Evolutionary conservation across 92 coral and sea anemone genomes (phyloP), one percentile per base, ranked within the genome.

Genomic region (Siderastrea radians): DNA sequence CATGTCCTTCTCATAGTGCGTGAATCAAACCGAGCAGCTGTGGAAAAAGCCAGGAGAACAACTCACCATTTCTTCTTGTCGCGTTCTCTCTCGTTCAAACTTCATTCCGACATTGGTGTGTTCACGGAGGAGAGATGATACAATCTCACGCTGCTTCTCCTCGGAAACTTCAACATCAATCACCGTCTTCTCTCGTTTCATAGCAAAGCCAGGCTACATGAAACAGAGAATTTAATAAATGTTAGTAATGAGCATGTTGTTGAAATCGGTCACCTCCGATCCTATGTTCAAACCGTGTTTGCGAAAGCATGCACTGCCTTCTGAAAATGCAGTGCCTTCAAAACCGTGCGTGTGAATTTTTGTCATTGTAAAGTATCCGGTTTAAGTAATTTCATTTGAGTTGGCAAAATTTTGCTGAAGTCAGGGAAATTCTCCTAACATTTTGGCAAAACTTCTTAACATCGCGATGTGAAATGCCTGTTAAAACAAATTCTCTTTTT

Each of bases 111-210:
- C 91, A 81, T 95, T 95, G 44, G 99, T 97, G 85, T 92, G 99
- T 75, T 94, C 99, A 16, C 99, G 94, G 4, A 97, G 83, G 19
- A 97, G 94, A 13, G 99, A 95, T 10, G 97, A 92, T 4, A 95
- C 95, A 50, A 97, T 97, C 49, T 95, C 98, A 47, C 90, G 84
- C 86, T 97, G 94, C 57, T 97, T 97, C 68, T 97, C 99, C 70
- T 92, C 95, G 16, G 98, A 95, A 13, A 97, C 89, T 4, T 97
- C 98, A 8, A 97, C 98, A 46, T 97, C 99, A 15, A 97, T 94
- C 17, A 97, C 98, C 0, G 99, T 97, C 89, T 97, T 97, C 79
- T 97, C 99, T 49, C 99, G 96, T 68, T 94, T 97, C 99, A 97
- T 93, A 16, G 93, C 78, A 87, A 97, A 97, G 48, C 99, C 99